Conservation (phyloP, 2,888 invertebrate species). For the Marronus borbonicus region DNA sequence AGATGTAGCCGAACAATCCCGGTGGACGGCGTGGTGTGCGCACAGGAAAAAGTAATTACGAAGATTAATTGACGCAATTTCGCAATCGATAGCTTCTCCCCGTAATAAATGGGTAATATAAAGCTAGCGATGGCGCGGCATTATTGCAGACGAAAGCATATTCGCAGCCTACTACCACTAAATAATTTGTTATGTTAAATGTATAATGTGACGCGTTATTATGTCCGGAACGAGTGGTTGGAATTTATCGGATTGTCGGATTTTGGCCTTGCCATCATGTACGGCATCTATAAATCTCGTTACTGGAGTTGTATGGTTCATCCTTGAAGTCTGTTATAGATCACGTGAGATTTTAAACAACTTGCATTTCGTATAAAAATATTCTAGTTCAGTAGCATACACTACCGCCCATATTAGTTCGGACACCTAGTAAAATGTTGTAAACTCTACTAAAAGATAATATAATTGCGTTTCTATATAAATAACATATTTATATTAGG, state of each 20-base stretch:
- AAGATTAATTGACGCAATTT: slow-evolving; percentile 50
- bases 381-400: no score
- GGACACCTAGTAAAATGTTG: no score
- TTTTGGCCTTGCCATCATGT: background rate
- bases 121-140: slow-evolving; percentile 40
- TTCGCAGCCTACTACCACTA: slow-evolving; percentile 38
- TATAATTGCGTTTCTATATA: no score
- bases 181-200: slow-evolving; percentile 49
- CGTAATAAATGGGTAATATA: slow-evolving; percentile 51
- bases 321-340: no score
- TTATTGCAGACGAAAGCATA: slow-evolving; percentile 46
- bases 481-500: no score
- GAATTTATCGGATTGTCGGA: background rate
- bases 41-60: slow-evolving; percentile 67
- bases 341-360: no score
- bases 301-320: no score
- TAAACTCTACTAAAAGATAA: no score
- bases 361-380: no score
- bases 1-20: slow-evolving; percentile 67
- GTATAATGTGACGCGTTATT: slow-evolving; percentile 5
- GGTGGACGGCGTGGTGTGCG: slow-evolving; percentile 58
- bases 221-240: background rate
- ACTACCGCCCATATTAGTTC: no score
- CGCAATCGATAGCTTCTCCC: slow-evolving; percentile 53
- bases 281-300: no score